phyloP scores from a whole-genome alignment of 2,888 invertebrate genomes.

The Andrena hattorfiana region DNA sequence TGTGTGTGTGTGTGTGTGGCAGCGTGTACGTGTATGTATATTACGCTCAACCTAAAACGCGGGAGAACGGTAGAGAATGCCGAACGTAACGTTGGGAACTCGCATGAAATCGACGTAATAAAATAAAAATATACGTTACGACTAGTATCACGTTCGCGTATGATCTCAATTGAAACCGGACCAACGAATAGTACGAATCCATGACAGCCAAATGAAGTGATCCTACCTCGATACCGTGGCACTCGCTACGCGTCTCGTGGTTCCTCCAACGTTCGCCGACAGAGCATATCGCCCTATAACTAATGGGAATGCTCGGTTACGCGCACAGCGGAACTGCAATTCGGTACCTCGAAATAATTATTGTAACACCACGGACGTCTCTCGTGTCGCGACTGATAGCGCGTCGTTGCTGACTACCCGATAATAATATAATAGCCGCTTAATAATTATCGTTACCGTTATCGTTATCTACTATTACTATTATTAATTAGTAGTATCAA shows the following conservation, averaged over 20 bases:
- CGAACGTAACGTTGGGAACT: constrained; percentile 13
- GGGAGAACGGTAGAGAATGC: constrained; percentile 53
- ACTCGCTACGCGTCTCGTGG: constrained; percentile 52
- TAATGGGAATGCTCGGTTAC: constrained; percentile 49
- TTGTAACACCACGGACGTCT: constrained; percentile 78
- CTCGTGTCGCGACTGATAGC: constrained; percentile 56
- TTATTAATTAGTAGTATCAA: constrained; percentile 16
- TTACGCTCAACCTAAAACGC: constrained; percentile 61
- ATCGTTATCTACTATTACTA: constrained; percentile 18
- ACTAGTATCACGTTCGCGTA: constrained; percentile 26
- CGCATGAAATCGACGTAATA: constrained; percentile 3
- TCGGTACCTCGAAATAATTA: constrained; percentile 68
- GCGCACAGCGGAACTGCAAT: constrained; percentile 60
- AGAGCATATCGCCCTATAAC: constrained; percentile 18
- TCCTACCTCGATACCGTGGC: constrained; percentile 28
- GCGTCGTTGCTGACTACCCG: constrained; percentile 67
- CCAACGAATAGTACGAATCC: constrained; percentile 18
- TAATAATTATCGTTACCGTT: constrained; percentile 34
- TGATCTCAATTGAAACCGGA: constrained; percentile 24
- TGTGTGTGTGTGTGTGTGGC: neutral
- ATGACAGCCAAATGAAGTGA: constrained; percentile 1
- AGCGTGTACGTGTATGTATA: constrained; percentile 13
- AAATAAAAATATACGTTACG: constrained; percentile 27
- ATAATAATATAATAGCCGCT: constrained; percentile 54
- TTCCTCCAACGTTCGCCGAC: constrained; percentile 24